These are phyloP conservation scores for Zenarchopterus dispar DNA, from an alignment of 2,797 vertebrate genomes.

Conservation along the genomic window DNA sequence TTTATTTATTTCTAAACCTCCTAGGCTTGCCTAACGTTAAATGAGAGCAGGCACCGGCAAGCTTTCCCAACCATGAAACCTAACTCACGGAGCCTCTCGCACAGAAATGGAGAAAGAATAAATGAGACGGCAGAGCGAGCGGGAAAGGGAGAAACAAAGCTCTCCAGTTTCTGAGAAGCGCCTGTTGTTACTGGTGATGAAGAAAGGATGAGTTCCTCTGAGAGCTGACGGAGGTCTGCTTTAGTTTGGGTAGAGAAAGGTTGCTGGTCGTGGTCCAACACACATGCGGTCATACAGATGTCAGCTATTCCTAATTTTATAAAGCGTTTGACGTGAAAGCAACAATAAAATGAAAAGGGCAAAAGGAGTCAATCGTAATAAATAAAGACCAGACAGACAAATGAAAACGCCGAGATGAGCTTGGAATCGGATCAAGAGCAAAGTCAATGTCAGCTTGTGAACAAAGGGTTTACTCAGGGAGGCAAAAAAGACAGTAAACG, in stretches of 20 bases:
- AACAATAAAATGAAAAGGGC: constrained; percentile 41
- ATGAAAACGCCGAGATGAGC: constrained; percentile 31
- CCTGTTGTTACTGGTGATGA: constrained; percentile 56
- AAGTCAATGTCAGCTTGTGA: no score
- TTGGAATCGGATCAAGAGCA: constrained; percentile 27
- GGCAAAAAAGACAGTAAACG: no score
- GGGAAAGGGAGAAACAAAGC: constrained; percentile 17
- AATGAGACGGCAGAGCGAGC: constrained; percentile 20
- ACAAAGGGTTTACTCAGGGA: no score
- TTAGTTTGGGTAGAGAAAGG: constrained; percentile 14
- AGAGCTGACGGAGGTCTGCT: constrained; percentile 31
- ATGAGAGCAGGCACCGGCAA: constrained; percentile 62
- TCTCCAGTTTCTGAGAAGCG: constrained; percentile 47
- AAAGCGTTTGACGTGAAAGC: constrained; percentile 39
- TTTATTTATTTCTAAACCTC: constrained; percentile 19
- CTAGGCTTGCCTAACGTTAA: constrained; percentile 34
- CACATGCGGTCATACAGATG: constrained; percentile 55
- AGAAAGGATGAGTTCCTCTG: constrained; percentile 55
- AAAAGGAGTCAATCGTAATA: constrained; percentile 36
- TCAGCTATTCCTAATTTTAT: constrained; percentile 45
- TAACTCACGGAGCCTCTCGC: constrained; percentile 22
- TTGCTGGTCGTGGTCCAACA: constrained; percentile 51
- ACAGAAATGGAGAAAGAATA: constrained; percentile 16
- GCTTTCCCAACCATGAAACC: constrained; percentile 35
- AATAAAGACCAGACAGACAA: constrained; percentile 47